phyloP scores from a whole-genome alignment of 1,140 invertebrate genomes.

The Dendroctonus ponderosae region DNA sequence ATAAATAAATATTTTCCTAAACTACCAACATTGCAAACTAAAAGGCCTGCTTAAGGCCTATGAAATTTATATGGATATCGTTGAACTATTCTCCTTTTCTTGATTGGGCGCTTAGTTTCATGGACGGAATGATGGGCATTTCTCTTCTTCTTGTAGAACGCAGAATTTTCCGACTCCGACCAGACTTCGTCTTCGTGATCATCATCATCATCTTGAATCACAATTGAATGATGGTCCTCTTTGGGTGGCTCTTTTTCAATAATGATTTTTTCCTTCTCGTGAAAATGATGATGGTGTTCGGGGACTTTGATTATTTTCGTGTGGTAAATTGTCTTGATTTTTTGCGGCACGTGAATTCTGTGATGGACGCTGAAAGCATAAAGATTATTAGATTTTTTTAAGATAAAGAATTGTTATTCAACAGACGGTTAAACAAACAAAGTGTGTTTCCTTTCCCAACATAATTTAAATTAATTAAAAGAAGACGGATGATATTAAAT shows the following conservation, averaged over 20 bases:
- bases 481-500: no score
- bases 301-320: slow-evolving; percentile 49
- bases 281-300: slow-evolving; percentile 47
- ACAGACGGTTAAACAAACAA: no score
- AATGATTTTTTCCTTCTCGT: slow-evolving; percentile 43
- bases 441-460: no score
- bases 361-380: slow-evolving; percentile 39
- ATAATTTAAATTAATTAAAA: no score
- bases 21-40: not conserved
- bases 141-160: slow-evolving; percentile 21
- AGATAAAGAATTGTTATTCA: no score
- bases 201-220: slow-evolving; percentile 18
- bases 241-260: slow-evolving; percentile 36
- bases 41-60: not conserved
- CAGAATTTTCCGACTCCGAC: slow-evolving; percentile 1
- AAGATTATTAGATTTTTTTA: no score
- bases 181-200: slow-evolving; percentile 1
- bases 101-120: not conserved
- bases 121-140: not conserved
- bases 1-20: not conserved
- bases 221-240: slow-evolving; percentile 23
- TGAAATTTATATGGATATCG: not conserved
- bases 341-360: slow-evolving; percentile 46
- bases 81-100: slow-evolving; percentile 6
- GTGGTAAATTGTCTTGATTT: slow-evolving; percentile 46